phyloP scores from a whole-genome alignment of 92 coral and sea anemone species.

The Meandrina meandrites region DNA sequence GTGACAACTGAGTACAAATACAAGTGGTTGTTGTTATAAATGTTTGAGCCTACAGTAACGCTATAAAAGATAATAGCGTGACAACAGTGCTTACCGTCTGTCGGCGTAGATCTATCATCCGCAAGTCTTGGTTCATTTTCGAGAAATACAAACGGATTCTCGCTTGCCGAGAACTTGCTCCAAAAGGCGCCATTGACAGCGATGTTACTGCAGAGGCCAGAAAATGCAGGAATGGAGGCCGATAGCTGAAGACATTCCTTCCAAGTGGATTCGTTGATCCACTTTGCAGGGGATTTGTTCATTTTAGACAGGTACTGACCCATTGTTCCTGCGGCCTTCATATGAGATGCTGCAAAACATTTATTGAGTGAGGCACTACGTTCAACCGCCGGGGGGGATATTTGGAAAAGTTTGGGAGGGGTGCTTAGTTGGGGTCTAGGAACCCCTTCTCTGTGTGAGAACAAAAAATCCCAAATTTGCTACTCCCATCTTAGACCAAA shows the following conservation, averaged over 20 bases:
- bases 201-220: slow-evolving; percentile 88
- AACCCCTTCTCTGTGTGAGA: too few relatives aligned
- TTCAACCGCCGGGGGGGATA: too few relatives aligned
- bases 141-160: slow-evolving; percentile 71
- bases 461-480: too few relatives aligned
- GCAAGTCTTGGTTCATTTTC: slow-evolving; percentile 30
- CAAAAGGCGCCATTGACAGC: slow-evolving; percentile 79
- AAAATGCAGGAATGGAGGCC: slow-evolving; percentile 64
- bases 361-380: too few relatives aligned
- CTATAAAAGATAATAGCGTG: neutral
- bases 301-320: slow-evolving; percentile 76
- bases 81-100: slow-evolving; percentile 12
- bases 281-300: slow-evolving; percentile 87
- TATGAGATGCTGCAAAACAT: slow-evolving; percentile 46
- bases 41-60: neutral
- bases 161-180: slow-evolving; percentile 70
- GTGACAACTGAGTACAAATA: too few relatives aligned
- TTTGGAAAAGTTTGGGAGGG: too few relatives aligned
- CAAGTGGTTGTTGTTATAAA: neutral
- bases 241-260: slow-evolving; percentile 90
- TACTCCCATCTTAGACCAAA: too few relatives aligned
- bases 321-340: slow-evolving; percentile 72
- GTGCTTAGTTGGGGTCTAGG: too few relatives aligned
- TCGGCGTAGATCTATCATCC: neutral
- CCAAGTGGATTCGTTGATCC: slow-evolving; percentile 93